These are phyloP conservation scores for Catocala nupta DNA, from an alignment of 2,888 invertebrate genomes.

Conservation along the genomic window DNA sequence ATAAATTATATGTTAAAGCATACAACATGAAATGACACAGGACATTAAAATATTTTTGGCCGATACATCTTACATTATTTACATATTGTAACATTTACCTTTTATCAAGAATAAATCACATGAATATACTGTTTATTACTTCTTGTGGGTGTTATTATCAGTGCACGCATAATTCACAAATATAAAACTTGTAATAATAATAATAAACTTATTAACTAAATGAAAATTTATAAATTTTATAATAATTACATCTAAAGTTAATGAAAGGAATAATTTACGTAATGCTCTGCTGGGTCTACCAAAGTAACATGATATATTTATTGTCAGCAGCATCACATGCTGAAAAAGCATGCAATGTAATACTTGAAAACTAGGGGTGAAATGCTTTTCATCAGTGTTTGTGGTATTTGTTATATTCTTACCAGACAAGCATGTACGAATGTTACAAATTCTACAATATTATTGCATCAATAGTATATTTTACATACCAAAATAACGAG, in stretches of 20 bases:
- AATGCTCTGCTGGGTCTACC: slow-evolving; percentile 34
- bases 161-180: slow-evolving; percentile 46
- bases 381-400: too few species aligned
- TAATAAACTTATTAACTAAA: slow-evolving; percentile 57
- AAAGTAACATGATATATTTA: slow-evolving; percentile 38
- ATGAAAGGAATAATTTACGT: slow-evolving; percentile 46
- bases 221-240: slow-evolving; percentile 35
- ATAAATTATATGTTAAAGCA: slow-evolving; percentile 63
- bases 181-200: slow-evolving; percentile 40
- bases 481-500: slow-evolving; percentile 23
- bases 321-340: slow-evolving; percentile 41
- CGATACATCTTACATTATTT: slow-evolving; percentile 67
- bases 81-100: slow-evolving; percentile 52
- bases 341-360: slow-evolving; percentile 22
- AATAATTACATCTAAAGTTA: slow-evolving; percentile 46
- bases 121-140: slow-evolving; percentile 30
- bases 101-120: slow-evolving; percentile 39
- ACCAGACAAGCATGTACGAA: slow-evolving; percentile 15
- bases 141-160: slow-evolving; percentile 27
- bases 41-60: slow-evolving; percentile 64
- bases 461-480: slow-evolving; percentile 30
- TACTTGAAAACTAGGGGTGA: slow-evolving; percentile 8
- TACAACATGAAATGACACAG: slow-evolving; percentile 62
- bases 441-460: slow-evolving; percentile 28
- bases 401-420: too few species aligned